These are phyloP conservation scores for Anoncus sp. DNA, from an alignment of 2,888 invertebrate genomes.

Conservation along the genomic window DNA sequence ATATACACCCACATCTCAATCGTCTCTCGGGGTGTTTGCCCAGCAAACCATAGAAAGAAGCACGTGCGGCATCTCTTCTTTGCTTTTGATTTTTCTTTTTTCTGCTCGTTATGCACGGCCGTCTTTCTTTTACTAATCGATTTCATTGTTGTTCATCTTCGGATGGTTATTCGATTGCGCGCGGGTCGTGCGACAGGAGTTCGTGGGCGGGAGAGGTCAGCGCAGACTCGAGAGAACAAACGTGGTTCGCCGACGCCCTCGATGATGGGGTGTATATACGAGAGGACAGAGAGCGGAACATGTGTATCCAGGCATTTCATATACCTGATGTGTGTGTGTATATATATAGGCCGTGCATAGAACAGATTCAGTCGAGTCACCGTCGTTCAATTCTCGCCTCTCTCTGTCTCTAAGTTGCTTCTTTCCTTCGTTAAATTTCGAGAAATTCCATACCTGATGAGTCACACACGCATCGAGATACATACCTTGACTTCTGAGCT, in stretches of 20 bases:
- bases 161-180: slow-evolving; percentile 8
- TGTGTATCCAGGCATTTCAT: slow-evolving; percentile 5
- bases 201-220: background rate
- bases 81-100: slow-evolving; percentile 19
- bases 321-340: slow-evolving; percentile 1
- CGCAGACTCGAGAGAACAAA: slow-evolving; percentile 27
- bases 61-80: background rate
- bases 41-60: slow-evolving; percentile 8
- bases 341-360: background rate
- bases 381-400: slow-evolving; percentile 18
- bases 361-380: slow-evolving; percentile 32
- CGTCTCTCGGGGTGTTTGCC: slow-evolving; percentile 34
- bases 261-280: background rate
- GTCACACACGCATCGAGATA: slow-evolving; percentile 24
- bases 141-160: slow-evolving; percentile 37
- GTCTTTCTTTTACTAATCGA: slow-evolving; percentile 31
- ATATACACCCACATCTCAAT: slow-evolving; percentile 30
- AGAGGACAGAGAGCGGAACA: slow-evolving; percentile 14
- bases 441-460: slow-evolving; percentile 42
- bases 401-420: background rate
- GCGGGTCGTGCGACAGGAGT: slow-evolving; percentile 9
- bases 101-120: slow-evolving; percentile 20
- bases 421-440: slow-evolving; percentile 32
- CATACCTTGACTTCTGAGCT: slow-evolving; percentile 15
- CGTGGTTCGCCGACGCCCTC: slow-evolving; percentile 23